Conservation (phyloP, 1,140 invertebrate species). For the Meloidogyne chitwoodi region DNA sequence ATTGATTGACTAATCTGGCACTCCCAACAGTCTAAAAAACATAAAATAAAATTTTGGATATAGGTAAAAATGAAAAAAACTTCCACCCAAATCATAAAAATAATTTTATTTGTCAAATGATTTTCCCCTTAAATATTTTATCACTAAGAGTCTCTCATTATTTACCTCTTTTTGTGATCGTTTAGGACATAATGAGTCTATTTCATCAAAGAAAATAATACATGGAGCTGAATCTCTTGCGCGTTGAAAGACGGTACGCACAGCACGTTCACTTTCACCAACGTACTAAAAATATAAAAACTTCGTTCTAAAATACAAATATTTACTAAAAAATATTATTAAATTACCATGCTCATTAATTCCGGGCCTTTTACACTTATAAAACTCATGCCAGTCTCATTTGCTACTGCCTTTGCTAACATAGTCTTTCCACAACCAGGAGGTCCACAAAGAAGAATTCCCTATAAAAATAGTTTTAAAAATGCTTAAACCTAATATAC, state of each 20-base stretch:
- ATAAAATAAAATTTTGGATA: too few species aligned
- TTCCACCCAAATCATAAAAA: too few species aligned
- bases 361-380: constrained; percentile 95
- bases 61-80: too few species aligned
- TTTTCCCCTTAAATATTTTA: too few species aligned
- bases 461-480: background rate
- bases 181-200: constrained; percentile 90
- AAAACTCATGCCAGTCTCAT: constrained; percentile 92
- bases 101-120: too few species aligned
- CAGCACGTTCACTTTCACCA: constrained; percentile 93
- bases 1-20: constrained; percentile 84
- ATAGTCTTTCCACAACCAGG: constrained; percentile 66
- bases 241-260: constrained; percentile 85
- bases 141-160: too few species aligned
- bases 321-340: background rate
- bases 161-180: constrained; percentile 71
- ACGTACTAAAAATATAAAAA: constrained; percentile 74
- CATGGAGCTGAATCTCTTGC: constrained; percentile 91
- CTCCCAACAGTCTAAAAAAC: constrained; percentile 61
- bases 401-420: constrained; percentile 74
- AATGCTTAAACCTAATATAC: constrained; percentile 63
- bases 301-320: background rate
- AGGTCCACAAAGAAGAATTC: constrained; percentile 81
- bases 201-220: constrained; percentile 98
- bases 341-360: constrained; percentile 80